Base-by-base conservation (phyloP, 64 coral and sea anemone species). In the Montipora efflorescens region DNA sequence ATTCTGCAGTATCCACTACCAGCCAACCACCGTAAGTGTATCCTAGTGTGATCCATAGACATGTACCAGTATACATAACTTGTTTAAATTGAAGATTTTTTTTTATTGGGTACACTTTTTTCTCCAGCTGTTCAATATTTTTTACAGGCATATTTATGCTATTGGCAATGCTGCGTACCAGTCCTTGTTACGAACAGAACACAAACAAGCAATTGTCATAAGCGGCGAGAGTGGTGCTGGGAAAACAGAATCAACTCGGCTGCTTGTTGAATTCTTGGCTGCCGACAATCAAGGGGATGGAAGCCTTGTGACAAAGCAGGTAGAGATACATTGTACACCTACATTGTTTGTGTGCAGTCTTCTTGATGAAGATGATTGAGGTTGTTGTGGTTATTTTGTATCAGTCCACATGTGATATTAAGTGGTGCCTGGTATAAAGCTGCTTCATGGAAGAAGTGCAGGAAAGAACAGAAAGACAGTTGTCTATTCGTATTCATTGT, bases 201-300 rank as follows among this genome's bases (percentile, higher is more conserved):
- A 70, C 19, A 82, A 94, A 67, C 93, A 95, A 88, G 90, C 87
- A 16, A 67, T 93, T 3, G 77, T 89, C 16, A 93, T 93, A 15
- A 96, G 95, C 79, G 95, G 95, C 23, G 95, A 96, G 70, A 96
- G 91, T 90, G 95, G 95, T 36, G 91, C 95, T 47, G 95, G 95
- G 15, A 96, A 96, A 59, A 96, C 95, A 80, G 95, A 96, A 87
- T 96, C 91, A 21, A 78, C 87, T 4, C 90, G 84, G 46, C 87
- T 93, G 47, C 79, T 96, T 58, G 75, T 93, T 57, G 85, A 93
- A 64, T 96, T 94, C 74, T 74, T 99, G 77, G 95, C 98, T 72
- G 91, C 95, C 47, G 69, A 87, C 10, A 96, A 92, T 90, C 91
- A 92, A 52, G 79, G 83, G 20, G 88, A 94, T 76, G 79, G 79